A percentile compares a stretch with the other conserved stretches of the same genome.
Evolutionary conservation across 1,140 invertebrate genomes (phyloP).

Genomic region (Drosophila teissieri): DNA sequence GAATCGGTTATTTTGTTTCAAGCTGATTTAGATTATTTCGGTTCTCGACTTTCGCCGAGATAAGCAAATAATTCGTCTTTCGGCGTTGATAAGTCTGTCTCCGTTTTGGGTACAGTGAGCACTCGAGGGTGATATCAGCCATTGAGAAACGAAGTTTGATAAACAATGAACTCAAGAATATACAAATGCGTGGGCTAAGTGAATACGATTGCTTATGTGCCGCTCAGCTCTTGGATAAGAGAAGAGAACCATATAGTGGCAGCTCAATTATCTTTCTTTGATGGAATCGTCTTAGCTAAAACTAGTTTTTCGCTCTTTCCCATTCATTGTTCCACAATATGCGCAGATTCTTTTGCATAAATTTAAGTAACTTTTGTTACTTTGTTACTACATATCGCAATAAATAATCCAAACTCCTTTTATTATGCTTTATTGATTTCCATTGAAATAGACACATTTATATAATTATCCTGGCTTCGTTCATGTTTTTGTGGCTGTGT

Average conservation of each 20-base stretch:
- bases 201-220: not conserved
- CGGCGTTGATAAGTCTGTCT: constrained; percentile 26
- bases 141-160: not conserved
- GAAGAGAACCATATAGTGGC: not conserved
- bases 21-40: constrained; percentile 60
- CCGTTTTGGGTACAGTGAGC: constrained; percentile 21
- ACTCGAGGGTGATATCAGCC: constrained; percentile 6
- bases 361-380: too few relatives aligned
- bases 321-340: not conserved
- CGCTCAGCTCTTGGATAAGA: constrained; percentile 7
- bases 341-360: too few relatives aligned
- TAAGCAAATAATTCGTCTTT: constrained; percentile 51
- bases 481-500: constrained; percentile 39
- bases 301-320: constrained; percentile 11
- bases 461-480: constrained; percentile 66
- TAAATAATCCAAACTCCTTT: constrained; percentile 6
- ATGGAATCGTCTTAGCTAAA: not conserved
- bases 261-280: not conserved
- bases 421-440: constrained; percentile 79
- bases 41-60: constrained; percentile 62
- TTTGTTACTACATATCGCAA: too few relatives aligned
- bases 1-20: constrained; percentile 32
- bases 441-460: constrained; percentile 81
- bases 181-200: not conserved
- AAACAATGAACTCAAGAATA: not conserved